phyloP scores from a whole-genome alignment of 2,113 vertebrate species.

The Aleadryas rufinucha region DNA sequence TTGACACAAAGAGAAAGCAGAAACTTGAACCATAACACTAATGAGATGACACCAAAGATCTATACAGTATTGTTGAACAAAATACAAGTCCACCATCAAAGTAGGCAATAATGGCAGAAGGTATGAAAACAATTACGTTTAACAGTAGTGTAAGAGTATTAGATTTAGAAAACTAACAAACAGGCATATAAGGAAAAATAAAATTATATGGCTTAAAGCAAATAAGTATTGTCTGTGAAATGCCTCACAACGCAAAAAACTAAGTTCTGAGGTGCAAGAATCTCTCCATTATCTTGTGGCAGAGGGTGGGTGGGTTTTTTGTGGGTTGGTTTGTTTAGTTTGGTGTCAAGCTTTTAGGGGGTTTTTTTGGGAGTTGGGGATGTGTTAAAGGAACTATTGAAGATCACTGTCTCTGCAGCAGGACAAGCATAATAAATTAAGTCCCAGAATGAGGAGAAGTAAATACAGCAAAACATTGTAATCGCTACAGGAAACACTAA shows the following conservation, averaged over 20 bases:
- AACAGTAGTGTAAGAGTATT: not conserved
- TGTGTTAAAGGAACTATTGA: not conserved
- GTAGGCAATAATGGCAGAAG: not conserved
- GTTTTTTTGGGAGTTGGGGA: rapidly evolving
- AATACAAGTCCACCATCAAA: not conserved
- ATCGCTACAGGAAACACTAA: not conserved
- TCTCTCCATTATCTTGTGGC: not conserved
- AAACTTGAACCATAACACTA: not conserved
- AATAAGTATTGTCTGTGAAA: not conserved
- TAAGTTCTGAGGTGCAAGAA: not conserved
- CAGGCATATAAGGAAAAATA: not conserved
- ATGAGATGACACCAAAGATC: not conserved
- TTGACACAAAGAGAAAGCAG: not conserved
- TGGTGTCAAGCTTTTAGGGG: not conserved
- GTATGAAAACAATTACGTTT: not conserved
- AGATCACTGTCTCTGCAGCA: not conserved
- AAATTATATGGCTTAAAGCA: not conserved
- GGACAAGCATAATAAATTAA: not conserved
- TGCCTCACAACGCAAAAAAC: not conserved
- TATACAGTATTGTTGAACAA: not conserved
- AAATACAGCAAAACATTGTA: not conserved
- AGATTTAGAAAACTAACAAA: not conserved
- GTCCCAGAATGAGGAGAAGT: not conserved
- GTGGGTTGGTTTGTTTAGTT: not conserved
- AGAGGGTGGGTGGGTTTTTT: not conserved